These are phyloP conservation scores for Rhaphigaster nebulosa DNA, from an alignment of 2,888 invertebrate species.

Conservation along the genomic window DNA sequence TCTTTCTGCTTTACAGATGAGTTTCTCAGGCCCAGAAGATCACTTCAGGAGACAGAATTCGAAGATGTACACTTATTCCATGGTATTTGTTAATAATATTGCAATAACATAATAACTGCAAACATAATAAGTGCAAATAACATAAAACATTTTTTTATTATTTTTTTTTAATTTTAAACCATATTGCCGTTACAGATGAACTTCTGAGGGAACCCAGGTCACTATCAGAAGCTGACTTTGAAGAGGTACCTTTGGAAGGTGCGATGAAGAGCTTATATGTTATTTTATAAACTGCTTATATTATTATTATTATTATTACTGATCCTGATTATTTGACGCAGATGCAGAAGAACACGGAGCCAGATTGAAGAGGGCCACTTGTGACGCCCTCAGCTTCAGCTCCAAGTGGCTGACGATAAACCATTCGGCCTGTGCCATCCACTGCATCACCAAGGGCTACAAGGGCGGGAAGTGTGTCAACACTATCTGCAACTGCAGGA, in stretches of 20 bases:
- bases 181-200: background rate
- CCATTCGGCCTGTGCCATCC: slow-evolving; percentile 64
- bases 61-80: background rate
- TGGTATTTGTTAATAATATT: background rate
- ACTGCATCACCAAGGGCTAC: slow-evolving; percentile 63
- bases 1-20: background rate
- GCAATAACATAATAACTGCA: too few species aligned
- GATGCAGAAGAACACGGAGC: slow-evolving; percentile 8
- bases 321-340: background rate
- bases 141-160: too few species aligned
- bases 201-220: background rate
- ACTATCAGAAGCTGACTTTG: slow-evolving; percentile 22
- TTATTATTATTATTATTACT: background rate
- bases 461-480: slow-evolving; percentile 64
- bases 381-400: slow-evolving; percentile 64
- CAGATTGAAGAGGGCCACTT: slow-evolving; percentile 62
- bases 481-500: slow-evolving; percentile 65
- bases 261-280: background rate
- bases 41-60: background rate
- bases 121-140: too few species aligned
- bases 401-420: slow-evolving; percentile 63
- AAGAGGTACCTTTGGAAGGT: slow-evolving; percentile 9
- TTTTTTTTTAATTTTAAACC: background rate
- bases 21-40: background rate
- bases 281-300: background rate